A percentile compares a stretch with the other conserved stretches of the same genome.
phyloP scores from a whole-genome alignment of 1,140 invertebrate genomes.

The Panulirus ornatus region DNA sequence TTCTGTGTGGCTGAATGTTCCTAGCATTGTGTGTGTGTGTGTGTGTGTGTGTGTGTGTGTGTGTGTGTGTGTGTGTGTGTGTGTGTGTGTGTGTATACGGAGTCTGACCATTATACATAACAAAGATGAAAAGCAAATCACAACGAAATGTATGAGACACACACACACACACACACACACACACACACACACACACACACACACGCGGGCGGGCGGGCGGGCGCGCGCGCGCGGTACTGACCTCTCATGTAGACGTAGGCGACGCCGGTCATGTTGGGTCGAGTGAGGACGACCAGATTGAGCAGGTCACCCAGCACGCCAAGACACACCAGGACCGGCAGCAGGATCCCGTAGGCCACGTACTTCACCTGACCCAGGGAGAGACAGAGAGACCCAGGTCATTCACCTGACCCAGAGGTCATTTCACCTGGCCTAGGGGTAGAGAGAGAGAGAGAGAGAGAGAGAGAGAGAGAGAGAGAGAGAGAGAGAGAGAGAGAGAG shows the following conservation, averaged over 20 bases:
- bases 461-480: not conserved
- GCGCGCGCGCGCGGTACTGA: slow-evolving; percentile 80
- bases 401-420: not conserved
- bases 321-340: slow-evolving; percentile 85
- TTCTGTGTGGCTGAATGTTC: no score
- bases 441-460: not conserved
- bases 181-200: slow-evolving; percentile 4
- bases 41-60: slow-evolving; percentile 9
- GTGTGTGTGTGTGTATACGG: slow-evolving; percentile 6
- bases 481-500: not conserved
- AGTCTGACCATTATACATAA: no score
- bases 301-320: slow-evolving; percentile 87
- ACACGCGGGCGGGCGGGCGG: no score
- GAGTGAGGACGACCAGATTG: slow-evolving; percentile 86
- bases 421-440: not conserved
- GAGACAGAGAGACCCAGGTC: slow-evolving; percentile 10
- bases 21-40: not conserved
- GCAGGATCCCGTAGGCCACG: slow-evolving; percentile 84
- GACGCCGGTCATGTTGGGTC: slow-evolving; percentile 86
- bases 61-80: slow-evolving; percentile 31
- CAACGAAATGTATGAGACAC: no score
- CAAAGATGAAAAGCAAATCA: no score
- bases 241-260: slow-evolving; percentile 89
- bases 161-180: not conserved
- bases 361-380: slow-evolving; percentile 79